Conservation (phyloP, 2,888 invertebrate genomes). For the Cataglyphis albicans region DNA sequence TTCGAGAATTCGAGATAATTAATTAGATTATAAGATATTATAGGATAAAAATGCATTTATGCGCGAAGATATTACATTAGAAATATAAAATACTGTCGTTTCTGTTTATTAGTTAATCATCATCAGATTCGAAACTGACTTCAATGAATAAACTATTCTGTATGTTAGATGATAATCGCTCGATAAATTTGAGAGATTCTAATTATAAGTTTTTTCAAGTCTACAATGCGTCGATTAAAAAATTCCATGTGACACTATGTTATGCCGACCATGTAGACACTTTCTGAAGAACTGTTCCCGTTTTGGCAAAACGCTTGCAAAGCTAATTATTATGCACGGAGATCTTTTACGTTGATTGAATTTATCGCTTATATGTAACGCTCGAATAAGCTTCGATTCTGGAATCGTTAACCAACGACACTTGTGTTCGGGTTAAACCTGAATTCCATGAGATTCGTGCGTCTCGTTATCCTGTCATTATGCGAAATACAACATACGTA, state of each 20-base stretch:
- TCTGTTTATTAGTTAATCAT: conserved; percentile 37
- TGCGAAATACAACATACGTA: conserved; percentile 41
- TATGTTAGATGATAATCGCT: not conserved
- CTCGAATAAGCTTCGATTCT: conserved; percentile 68
- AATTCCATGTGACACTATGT: conserved; percentile 32
- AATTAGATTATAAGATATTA: conserved; percentile 17
- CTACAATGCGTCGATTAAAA: conserved; percentile 11
- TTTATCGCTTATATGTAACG: conserved; percentile 66
- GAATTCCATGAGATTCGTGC: conserved; percentile 41
- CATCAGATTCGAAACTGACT: conserved; percentile 16
- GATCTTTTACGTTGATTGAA: conserved; percentile 68
- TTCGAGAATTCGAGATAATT: conserved; percentile 16
- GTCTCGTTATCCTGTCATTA: conserved; percentile 55
- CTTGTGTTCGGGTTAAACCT: conserved; percentile 59
- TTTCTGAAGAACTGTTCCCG: conserved; percentile 38
- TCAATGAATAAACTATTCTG: conserved; percentile 15
- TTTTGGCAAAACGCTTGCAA: conserved; percentile 47
- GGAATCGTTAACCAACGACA: conserved; percentile 61
- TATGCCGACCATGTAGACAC: conserved; percentile 18
- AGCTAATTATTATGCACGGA: conserved; percentile 61
- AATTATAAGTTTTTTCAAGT: conserved; percentile 19
- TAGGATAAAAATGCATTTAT: not conserved
- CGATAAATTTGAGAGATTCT: conserved; percentile 21
- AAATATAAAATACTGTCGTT: conserved; percentile 33
- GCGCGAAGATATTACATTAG: not conserved